Evolutionary conservation across 2,113 vertebrate genomes (phyloP).

Genomic region (Climacteris rufus): DNA sequence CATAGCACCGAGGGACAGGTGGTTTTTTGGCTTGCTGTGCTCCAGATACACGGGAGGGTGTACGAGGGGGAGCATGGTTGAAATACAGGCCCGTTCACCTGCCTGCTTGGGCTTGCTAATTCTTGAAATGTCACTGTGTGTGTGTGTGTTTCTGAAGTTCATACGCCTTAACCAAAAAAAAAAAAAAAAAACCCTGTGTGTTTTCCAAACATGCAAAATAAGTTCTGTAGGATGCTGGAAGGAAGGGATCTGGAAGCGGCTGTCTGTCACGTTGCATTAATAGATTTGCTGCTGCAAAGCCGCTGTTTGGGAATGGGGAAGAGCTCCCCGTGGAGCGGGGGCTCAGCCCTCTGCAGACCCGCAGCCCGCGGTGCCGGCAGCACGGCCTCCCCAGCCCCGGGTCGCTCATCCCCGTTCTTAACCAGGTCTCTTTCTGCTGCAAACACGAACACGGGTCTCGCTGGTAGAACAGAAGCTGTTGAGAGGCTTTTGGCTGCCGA

Average conservation of each 20-base stretch:
- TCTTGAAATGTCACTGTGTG: not conserved
- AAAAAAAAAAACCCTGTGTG: not conserved
- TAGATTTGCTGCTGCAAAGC: not conserved
- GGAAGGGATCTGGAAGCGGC: not conserved
- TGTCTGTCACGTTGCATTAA: not conserved
- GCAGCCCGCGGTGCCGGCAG: accelerated
- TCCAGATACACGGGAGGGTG: not conserved
- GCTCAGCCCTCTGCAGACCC: not conserved
- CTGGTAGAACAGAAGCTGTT: conserved; percentile 63
- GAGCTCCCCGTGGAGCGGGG: accelerated
- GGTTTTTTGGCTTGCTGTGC: not conserved
- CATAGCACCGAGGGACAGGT: not conserved
- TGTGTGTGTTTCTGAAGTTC: not conserved
- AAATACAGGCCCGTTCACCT: not conserved
- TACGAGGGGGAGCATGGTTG: accelerated
- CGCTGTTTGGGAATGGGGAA: accelerated
- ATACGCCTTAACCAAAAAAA: not conserved
- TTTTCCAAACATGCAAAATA: not conserved
- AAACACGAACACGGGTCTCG: not conserved
- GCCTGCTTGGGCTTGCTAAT: not conserved
- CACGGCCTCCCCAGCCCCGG: not conserved
- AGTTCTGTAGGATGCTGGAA: not conserved
- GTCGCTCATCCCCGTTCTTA: conserved; percentile 5
- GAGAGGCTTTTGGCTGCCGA: conserved; percentile 60
- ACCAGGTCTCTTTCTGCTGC: conserved; percentile 23